Evolutionary conservation across 2,888 invertebrate genomes (phyloP).

Genomic region (Tenthredo livida): DNA sequence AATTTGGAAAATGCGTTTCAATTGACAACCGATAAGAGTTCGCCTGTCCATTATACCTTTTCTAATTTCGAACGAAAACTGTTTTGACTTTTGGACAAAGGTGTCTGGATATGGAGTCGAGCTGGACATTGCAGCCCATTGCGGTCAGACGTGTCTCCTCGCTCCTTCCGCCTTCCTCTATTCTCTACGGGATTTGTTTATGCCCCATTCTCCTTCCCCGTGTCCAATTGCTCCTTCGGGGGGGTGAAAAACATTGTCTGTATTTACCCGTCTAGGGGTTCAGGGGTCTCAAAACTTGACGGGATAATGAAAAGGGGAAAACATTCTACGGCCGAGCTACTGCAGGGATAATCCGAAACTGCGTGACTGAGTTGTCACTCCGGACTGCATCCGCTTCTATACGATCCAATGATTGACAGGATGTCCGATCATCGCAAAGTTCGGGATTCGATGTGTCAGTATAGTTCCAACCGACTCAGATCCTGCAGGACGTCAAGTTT

Average conservation of each 20-base stretch:
- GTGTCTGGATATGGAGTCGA: background rate
- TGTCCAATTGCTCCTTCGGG: slow-evolving; percentile 72
- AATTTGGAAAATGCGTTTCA: background rate
- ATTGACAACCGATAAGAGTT: background rate
- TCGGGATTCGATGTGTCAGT: background rate
- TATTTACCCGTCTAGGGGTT: background rate
- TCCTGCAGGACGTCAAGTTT: background rate
- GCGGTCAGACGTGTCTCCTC: slow-evolving; percentile 63
- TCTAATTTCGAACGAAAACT: background rate
- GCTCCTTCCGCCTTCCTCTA: background rate
- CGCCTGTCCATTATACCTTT: background rate
- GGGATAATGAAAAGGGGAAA: slow-evolving; percentile 4
- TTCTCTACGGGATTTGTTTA: slow-evolving; percentile 71
- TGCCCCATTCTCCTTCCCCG: slow-evolving; percentile 64
- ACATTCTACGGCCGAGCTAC: slow-evolving; percentile 58
- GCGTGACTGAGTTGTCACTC: slow-evolving; percentile 75
- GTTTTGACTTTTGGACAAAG: slow-evolving; percentile 59
- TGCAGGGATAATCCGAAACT: slow-evolving; percentile 72
- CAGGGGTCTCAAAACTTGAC: slow-evolving; percentile 7
- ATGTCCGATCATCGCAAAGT: background rate
- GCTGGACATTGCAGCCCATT: slow-evolving; percentile 65
- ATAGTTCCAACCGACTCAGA: background rate
- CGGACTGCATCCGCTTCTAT: background rate
- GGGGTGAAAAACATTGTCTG: slow-evolving; percentile 54
- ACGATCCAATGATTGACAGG: background rate